Base-by-base conservation (phyloP, 1,140 invertebrate species). In the Drosophila virilis region DNA sequence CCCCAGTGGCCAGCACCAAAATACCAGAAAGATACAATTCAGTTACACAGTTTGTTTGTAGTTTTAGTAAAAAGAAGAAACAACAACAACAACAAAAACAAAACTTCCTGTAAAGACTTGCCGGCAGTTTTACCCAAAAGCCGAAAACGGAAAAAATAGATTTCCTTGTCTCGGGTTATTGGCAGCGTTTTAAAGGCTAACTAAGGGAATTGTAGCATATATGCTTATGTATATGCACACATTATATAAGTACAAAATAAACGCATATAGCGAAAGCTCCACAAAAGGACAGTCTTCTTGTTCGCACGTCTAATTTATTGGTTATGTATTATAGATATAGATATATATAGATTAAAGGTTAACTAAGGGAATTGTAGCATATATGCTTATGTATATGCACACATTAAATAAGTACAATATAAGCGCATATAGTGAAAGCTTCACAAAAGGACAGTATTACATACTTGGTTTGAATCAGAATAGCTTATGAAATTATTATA, bases 151-250 rank as follows among this genome's bases (percentile, higher is more conserved):
- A 35, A 54, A 46, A 55, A 33, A 50, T 50, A 33, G n/a, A 10
- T 58, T 38, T 33, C 32, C 40, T 43, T 45, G 28, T 45, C 13
- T 13, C 6, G 13, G 22, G n/a, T 10, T 64, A 57, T 55, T 71
- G 60, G 22, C 43, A 71, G 61, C 35, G 61, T 46, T 54, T 54
- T 69, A 55, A 55, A 12, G 35, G 12, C 12, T 37, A 62, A 43
- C 42, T 40, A 68, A 40, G 48, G 17, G 22, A 60, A 13, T 13
- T 55, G 10, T 8, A 42, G 6, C 38, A 40, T n/a, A 50, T 6
- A 12, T n/a, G 33, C n/a, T 13, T 35, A 15, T 15, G 8, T 9
- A 45, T 10, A 51, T 35, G n/a, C n/a, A 51, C n/a, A 15, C n/a
- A 5, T 28, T 5, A 28, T 5, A 28, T 28, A 28, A 28, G 22